Evolutionary conservation across 2,797 vertebrate genomes (phyloP).

Genomic region (Cichlasoma orientale): DNA sequence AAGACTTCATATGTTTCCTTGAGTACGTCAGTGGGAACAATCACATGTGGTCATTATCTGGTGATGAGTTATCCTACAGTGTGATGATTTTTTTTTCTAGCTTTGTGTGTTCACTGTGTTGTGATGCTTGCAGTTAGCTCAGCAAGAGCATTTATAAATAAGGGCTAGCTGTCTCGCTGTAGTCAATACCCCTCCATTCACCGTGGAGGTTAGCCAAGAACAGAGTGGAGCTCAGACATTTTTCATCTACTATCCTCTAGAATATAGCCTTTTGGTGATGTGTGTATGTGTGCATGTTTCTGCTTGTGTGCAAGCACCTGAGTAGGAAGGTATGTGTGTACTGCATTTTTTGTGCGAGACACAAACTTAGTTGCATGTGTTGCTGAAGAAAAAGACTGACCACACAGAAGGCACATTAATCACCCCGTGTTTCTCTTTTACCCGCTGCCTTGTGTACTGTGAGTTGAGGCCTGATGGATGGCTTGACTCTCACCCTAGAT

Average conservation of each 20-base stretch:
- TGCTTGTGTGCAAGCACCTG: slow-evolving; percentile 30
- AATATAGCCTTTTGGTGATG: slow-evolving; percentile 40
- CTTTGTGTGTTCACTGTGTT: slow-evolving; percentile 14
- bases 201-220: slow-evolving; percentile 49
- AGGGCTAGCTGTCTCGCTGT: slow-evolving; percentile 24
- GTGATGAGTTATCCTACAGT: slow-evolving; percentile 7
- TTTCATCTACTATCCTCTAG: slow-evolving; percentile 45
- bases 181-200: slow-evolving; percentile 50
- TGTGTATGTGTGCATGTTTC: slow-evolving; percentile 7
- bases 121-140: slow-evolving; percentile 36
- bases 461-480: slow-evolving; percentile 79
- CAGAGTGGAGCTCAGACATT: slow-evolving; percentile 47
- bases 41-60: slow-evolving; percentile 4
- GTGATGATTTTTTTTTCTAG: not conserved
- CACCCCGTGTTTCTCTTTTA: slow-evolving; percentile 52
- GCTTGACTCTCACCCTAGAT: slow-evolving; percentile 53
- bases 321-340: slow-evolving; percentile 16
- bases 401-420: slow-evolving; percentile 77
- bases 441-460: slow-evolving; percentile 47
- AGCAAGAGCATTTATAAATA: slow-evolving; percentile 56
- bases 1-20: slow-evolving; percentile 1
- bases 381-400: slow-evolving; percentile 57
- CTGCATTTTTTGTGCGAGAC: slow-evolving; percentile 26
- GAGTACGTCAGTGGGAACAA: slow-evolving; percentile 3
- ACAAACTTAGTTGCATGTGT: slow-evolving; percentile 37